Evolutionary conservation across 2,888 invertebrate species (phyloP).

Genomic region (Drosophila merina): DNA sequence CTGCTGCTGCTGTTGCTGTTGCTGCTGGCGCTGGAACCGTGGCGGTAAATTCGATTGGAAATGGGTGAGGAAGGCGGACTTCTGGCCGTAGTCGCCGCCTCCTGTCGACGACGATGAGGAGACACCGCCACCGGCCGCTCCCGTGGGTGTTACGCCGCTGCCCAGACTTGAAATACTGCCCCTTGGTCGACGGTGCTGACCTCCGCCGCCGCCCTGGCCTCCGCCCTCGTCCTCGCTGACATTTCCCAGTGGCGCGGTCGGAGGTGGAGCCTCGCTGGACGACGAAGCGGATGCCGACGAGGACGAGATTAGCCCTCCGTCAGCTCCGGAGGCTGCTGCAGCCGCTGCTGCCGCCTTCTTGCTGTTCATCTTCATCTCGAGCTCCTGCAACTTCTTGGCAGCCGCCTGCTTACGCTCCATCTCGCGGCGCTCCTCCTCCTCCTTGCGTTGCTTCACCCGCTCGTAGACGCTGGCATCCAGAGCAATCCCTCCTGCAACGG

Average conservation of each 20-base stretch:
- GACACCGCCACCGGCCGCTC: slow-evolving; percentile 26
- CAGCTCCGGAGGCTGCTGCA: slow-evolving; percentile 12
- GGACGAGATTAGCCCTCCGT: slow-evolving; percentile 23
- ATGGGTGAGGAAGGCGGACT: slow-evolving; percentile 87
- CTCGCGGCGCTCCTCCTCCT: slow-evolving; percentile 93
- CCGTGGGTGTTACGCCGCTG: slow-evolving; percentile 40
- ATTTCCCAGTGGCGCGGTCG: slow-evolving; percentile 45
- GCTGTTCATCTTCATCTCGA: slow-evolving; percentile 88
- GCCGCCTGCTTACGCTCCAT: slow-evolving; percentile 86
- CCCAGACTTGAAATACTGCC: slow-evolving; percentile 66
- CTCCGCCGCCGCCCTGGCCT: slow-evolving; percentile 11
- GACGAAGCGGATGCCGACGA: slow-evolving; percentile 21
- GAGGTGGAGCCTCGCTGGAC: slow-evolving; percentile 16
- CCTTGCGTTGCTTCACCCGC: slow-evolving; percentile 92
- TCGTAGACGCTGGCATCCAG: slow-evolving; percentile 91
- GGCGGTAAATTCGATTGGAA: slow-evolving; percentile 94
- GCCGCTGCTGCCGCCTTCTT: slow-evolving; percentile 84
- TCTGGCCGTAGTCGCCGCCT: slow-evolving; percentile 68
- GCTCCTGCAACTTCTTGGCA: slow-evolving; percentile 88
- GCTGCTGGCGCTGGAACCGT: slow-evolving; percentile 91
- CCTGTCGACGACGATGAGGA: slow-evolving; percentile 53
- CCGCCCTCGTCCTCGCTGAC: slow-evolving; percentile 62
- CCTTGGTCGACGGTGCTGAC: slow-evolving; percentile 56
- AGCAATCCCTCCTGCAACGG: slow-evolving; percentile 76
- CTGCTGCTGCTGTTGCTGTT: slow-evolving; percentile 74